Percentiles rank a stretch among this genome's conserved stretches.
These are phyloP conservation scores for Pantherophis guttatus DNA, from an alignment of 2,113 vertebrate species.

Conservation along the genomic window DNA sequence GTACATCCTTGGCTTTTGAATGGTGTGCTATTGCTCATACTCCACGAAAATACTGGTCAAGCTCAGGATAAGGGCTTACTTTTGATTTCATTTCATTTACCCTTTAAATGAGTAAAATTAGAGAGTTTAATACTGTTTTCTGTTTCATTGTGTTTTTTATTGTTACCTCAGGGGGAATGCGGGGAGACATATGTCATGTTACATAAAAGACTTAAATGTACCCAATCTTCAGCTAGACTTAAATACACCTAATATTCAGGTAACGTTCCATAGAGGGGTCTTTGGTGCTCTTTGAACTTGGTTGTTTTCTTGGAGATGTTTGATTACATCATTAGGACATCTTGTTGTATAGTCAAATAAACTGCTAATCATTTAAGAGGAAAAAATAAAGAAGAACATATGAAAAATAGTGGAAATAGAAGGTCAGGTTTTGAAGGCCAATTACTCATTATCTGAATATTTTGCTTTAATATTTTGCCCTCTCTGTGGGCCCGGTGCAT, in stretches of 20 bases:
- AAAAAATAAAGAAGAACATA: not conserved
- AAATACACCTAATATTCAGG: not conserved
- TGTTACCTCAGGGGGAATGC: not conserved
- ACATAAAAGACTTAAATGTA: not conserved
- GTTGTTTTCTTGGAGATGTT: not conserved
- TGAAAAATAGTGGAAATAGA: not conserved
- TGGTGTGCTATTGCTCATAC: not conserved
- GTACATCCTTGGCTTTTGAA: not conserved
- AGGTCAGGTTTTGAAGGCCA: not conserved
- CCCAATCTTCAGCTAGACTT: not conserved
- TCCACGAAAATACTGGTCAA: not conserved
- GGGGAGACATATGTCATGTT: not conserved
- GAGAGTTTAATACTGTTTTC: not conserved
- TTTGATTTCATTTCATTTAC: not conserved
- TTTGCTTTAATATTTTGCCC: not conserved
- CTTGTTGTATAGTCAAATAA: not conserved
- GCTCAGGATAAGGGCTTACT: not conserved
- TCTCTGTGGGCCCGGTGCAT: too few species aligned
- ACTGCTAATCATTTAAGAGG: not conserved
- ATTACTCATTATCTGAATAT: not conserved
- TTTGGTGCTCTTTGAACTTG: not conserved
- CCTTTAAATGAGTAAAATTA: not conserved
- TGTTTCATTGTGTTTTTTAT: not conserved
- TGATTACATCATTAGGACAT: not conserved
- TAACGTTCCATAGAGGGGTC: not conserved